Evolutionary conservation across 2,888 invertebrate species (phyloP), one percentile per base, ranked within the genome.

Genomic region (Hermaeophaga mercurialis): DNA sequence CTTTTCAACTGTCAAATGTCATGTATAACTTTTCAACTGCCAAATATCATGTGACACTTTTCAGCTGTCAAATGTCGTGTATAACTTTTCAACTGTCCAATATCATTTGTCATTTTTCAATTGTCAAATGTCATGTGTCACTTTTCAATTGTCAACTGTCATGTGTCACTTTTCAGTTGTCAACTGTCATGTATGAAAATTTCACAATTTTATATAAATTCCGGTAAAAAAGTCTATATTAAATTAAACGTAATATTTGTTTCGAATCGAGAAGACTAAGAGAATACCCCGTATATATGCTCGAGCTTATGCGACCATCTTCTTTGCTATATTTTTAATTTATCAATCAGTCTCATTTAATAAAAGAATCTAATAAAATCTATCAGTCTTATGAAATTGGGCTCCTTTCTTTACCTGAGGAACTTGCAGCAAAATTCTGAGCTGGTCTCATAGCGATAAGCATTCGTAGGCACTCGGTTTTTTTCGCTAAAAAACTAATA

Each of bases 361-460:
- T 38, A 62, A 63, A 64, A 66, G 66, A 67, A 28, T 14, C 22
- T 69, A 67, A 66, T 71, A 69, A 72, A 69, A 71, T 65, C 73
- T 74, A 74, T 77, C 77, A 77, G 77, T 77, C 77, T 77, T 76
- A 76, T 73, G 68, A 73, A 75, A 75, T 39, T 47, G 75, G 68
- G 75, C 70, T 71, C 70, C 74, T 73, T 48, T 38, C 53, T 53
- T 43, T n/a, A 33, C n/a, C 28, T 59, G 49, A 72, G 74, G 75
- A 73, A 74, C 73, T 74, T 74, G 73, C 73, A 74, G 74, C 73
- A 75, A 75, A 74, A 62, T 58, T 41, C 57, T 67, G 69, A 68
- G 68, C 70, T 66, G 69, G 67, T 69, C 66, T 62, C 59, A 65
- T 65, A 65, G 64, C 64, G 62, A 65, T 58, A 65, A 61, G 68